phyloP scores from a whole-genome alignment of 2,113 vertebrate genomes.

The Typhlomys cinereus region DNA sequence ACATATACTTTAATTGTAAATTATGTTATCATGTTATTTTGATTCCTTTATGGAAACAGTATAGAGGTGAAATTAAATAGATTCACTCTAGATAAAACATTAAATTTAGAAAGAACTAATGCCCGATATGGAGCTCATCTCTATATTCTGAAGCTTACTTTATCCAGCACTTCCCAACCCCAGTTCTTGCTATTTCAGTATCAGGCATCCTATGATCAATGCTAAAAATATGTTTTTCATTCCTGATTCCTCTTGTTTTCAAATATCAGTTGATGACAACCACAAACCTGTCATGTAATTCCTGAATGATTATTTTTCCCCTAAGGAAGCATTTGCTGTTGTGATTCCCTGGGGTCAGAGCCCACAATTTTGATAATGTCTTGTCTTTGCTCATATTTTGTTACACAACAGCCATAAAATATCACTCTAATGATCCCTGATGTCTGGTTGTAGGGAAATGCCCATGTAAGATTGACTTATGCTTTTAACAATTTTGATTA shows the following conservation, averaged over 20 bases:
- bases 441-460: background rate
- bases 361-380: background rate
- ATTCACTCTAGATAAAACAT: background rate
- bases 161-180: background rate
- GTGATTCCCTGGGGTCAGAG: background rate
- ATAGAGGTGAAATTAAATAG: background rate
- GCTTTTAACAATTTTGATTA: background rate
- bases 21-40: background rate
- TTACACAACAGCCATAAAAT: background rate
- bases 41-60: background rate
- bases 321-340: background rate
- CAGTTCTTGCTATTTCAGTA: background rate
- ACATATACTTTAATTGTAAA: background rate
- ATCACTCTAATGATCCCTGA: background rate
- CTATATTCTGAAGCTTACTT: background rate
- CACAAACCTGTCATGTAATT: background rate
- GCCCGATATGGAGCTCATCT: background rate
- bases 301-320: background rate
- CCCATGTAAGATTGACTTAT: background rate
- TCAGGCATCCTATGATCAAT: background rate
- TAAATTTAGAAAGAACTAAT: background rate
- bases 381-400: background rate
- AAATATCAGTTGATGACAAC: background rate
- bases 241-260: background rate
- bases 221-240: background rate